phyloP scores from a whole-genome alignment of 30 jellyfish, hydroid and myxozoan species.

The Aurelia coerulea region DNA sequence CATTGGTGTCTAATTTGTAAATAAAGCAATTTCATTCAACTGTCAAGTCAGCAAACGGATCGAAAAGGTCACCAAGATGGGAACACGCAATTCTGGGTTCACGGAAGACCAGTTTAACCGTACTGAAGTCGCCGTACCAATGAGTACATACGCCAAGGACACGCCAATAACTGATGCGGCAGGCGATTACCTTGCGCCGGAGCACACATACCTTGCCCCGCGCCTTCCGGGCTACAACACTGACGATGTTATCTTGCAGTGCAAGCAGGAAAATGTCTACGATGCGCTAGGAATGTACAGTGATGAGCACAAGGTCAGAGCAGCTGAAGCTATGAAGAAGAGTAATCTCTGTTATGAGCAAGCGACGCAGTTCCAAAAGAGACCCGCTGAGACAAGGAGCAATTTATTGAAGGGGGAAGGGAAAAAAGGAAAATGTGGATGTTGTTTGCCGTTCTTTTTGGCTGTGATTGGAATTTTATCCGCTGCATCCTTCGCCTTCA shows the following conservation, averaged over 20 bases:
- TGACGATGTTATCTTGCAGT: slow-evolving; percentile 59
- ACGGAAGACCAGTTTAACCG: slow-evolving; percentile 8
- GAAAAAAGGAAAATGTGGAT: slow-evolving; percentile 3
- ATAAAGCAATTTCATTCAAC: too few species aligned
- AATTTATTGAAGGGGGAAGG: not conserved
- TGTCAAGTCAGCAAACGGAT: too few species aligned
- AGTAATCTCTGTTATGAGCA: slow-evolving; percentile 39
- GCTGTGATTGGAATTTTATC: slow-evolving; percentile 33
- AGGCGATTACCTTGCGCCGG: slow-evolving; percentile 12
- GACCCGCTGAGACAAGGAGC: slow-evolving; percentile 13
- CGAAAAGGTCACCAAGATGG: slow-evolving; percentile 35
- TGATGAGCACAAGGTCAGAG: slow-evolving; percentile 42
- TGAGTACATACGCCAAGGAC: slow-evolving; percentile 65
- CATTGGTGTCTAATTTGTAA: too few species aligned
- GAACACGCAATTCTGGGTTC: slow-evolving; percentile 58
- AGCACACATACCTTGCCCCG: slow-evolving; percentile 71
- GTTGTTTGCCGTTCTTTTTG: slow-evolving; percentile 42
- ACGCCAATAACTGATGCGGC: slow-evolving; percentile 43
- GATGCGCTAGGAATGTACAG: slow-evolving; percentile 65
- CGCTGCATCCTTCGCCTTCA: slow-evolving; percentile 37
- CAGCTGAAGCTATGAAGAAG: slow-evolving; percentile 32
- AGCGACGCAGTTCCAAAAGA: slow-evolving; percentile 11
- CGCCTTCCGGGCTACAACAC: slow-evolving; percentile 68
- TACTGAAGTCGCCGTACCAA: slow-evolving; percentile 1
- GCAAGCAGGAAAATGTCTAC: slow-evolving; percentile 56